Evolutionary conservation across 2,113 vertebrate genomes (phyloP).

Genomic region (Petrocephalus microphthalmus): DNA sequence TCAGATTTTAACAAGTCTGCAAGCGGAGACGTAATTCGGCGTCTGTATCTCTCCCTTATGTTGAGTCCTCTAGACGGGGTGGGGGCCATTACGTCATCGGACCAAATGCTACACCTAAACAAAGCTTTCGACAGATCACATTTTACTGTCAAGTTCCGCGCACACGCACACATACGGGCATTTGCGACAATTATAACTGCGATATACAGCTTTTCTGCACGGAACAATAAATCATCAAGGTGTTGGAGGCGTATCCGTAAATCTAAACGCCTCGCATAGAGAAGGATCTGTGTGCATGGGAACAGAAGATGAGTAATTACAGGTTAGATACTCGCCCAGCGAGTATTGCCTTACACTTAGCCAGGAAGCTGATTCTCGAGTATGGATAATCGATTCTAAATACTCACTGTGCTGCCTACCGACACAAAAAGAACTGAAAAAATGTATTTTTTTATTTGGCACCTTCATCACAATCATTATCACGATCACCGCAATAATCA

Average conservation of each 20-base stretch:
- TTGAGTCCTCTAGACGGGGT: background rate
- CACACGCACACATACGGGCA: background rate
- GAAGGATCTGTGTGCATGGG: background rate
- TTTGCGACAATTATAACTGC: background rate
- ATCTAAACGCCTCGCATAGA: background rate
- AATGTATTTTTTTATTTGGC: background rate
- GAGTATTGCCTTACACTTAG: background rate
- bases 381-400: background rate
- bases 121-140: background rate
- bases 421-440: background rate
- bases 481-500: background rate
- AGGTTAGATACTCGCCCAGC: background rate
- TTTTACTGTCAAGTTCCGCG: background rate
- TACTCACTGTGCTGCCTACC: background rate
- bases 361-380: background rate
- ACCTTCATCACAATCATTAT: background rate
- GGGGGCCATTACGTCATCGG: background rate
- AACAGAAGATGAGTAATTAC: conserved; percentile 1
- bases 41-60: background rate
- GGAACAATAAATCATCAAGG: background rate
- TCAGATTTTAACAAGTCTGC: background rate
- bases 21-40: background rate
- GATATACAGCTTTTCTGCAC: background rate
- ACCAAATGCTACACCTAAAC: background rate
- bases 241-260: background rate